phyloP scores from a whole-genome alignment of 2,113 vertebrate genomes.

The Antigone vipio region DNA sequence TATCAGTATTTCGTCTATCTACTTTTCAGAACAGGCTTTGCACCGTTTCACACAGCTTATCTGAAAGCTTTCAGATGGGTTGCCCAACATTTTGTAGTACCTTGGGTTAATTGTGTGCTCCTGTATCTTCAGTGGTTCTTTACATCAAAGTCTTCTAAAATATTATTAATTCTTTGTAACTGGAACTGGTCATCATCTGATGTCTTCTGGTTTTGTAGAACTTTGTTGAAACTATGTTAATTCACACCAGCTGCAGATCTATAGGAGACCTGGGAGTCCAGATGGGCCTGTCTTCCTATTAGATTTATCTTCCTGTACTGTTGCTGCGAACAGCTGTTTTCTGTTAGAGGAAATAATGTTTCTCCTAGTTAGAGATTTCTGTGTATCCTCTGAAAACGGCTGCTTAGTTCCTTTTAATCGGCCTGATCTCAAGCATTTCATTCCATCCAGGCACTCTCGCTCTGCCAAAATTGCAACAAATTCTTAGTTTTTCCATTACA shows the following conservation, averaged over 20 bases:
- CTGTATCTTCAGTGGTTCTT: neutral
- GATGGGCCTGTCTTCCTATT: neutral
- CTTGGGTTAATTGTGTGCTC: neutral
- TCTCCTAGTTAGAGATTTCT: neutral
- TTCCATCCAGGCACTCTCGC: neutral
- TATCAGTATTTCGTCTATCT: neutral
- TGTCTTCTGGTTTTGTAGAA: neutral
- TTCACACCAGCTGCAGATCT: neutral
- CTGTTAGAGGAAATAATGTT: neutral
- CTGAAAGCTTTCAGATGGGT: neutral
- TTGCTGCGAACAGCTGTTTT: constrained; percentile 16
- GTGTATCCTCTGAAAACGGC: neutral
- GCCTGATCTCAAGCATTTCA: neutral
- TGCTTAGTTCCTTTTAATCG: neutral
- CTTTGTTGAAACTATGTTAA: neutral
- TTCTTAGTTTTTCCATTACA: neutral
- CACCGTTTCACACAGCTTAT: neutral
- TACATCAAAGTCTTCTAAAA: neutral
- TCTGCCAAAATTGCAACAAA: neutral
- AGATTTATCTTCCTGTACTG: neutral
- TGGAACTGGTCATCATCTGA: neutral
- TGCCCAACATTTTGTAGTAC: neutral
- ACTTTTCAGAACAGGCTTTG: neutral
- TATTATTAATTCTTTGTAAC: neutral
- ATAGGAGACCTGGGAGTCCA: neutral